Percentiles rank a stretch among this genome's conserved stretches.
Conservation (phyloP, 1,140 invertebrate genomes). For the Drosophila bocki region DNA sequence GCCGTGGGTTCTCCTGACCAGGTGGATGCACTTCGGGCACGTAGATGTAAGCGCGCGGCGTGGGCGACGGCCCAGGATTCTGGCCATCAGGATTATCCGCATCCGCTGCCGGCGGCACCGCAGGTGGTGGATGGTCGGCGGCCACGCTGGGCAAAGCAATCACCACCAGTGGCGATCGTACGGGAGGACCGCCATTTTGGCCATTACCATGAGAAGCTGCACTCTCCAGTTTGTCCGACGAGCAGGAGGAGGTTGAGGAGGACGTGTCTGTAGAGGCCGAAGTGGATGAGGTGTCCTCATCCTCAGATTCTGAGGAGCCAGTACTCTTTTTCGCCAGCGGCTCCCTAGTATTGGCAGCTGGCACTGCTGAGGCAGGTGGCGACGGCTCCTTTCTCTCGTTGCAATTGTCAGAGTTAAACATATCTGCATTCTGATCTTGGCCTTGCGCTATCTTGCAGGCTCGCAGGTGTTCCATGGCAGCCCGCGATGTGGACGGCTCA, state of each 20-base stretch:
- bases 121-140: slow-evolving; percentile 13
- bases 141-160: slow-evolving; percentile 50
- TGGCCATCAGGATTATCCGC: slow-evolving; percentile 9
- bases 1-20: slow-evolving; percentile 29
- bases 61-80: slow-evolving; percentile 2
- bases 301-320: slow-evolving; percentile 55
- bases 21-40: slow-evolving; percentile 34
- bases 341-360: slow-evolving; percentile 2
- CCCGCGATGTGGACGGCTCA: slow-evolving; percentile 72
- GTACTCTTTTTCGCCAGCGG: background rate
- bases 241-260: slow-evolving; percentile 56
- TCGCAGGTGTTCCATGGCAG: slow-evolving; percentile 57
- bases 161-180: slow-evolving; percentile 55
- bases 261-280: slow-evolving; percentile 44
- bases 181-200: slow-evolving; percentile 24
- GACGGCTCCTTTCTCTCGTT: slow-evolving; percentile 42
- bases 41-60: slow-evolving; percentile 60
- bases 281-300: slow-evolving; percentile 68
- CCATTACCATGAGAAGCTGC: slow-evolving; percentile 31
- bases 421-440: slow-evolving; percentile 32
- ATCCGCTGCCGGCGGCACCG: slow-evolving; percentile 37
- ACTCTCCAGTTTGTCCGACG: slow-evolving; percentile 63
- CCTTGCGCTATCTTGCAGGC: slow-evolving; percentile 48
- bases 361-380: background rate
- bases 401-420: slow-evolving; percentile 55